Percentiles rank a stretch among this genome's conserved stretches.
These are phyloP conservation scores for Prionchulus punctatus DNA, from an alignment of 2,888 invertebrate genomes.

Conservation along the genomic window DNA sequence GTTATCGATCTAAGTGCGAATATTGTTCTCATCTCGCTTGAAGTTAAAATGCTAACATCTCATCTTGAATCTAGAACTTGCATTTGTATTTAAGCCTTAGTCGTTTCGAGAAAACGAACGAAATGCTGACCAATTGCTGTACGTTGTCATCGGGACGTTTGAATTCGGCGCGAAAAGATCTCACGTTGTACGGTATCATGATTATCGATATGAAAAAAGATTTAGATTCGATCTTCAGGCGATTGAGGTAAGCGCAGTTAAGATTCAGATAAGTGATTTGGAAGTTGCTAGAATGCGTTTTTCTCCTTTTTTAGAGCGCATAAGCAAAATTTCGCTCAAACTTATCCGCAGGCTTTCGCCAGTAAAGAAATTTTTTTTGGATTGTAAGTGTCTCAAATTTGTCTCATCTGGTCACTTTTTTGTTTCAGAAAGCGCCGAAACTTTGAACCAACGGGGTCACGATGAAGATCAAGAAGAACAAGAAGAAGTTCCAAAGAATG, in stretches of 20 bases:
- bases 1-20: neutral
- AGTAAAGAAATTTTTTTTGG: neutral
- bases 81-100: conserved; percentile 52
- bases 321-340: conserved; percentile 4
- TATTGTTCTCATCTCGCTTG: neutral
- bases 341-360: neutral
- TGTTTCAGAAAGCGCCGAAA: too few relatives aligned
- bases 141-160: conserved; percentile 72
- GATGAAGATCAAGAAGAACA: too few relatives aligned
- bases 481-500: too few relatives aligned
- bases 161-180: conserved; percentile 67
- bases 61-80: neutral
- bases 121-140: conserved; percentile 94
- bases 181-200: conserved; percentile 70
- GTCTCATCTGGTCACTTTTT: too few relatives aligned
- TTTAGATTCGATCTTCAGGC: conserved; percentile 77
- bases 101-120: conserved; percentile 94
- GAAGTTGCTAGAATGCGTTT: too few relatives aligned
- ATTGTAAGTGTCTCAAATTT: too few relatives aligned
- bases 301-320: neutral
- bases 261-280: too few relatives aligned
- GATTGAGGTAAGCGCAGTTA: conserved; percentile 57
- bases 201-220: conserved; percentile 82
- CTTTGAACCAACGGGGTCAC: too few relatives aligned
- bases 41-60: too few relatives aligned